A percentile compares a stretch with the other conserved stretches of the same genome.
Conservation (phyloP, 1,140 invertebrate species). For the Cepaea nemoralis region DNA sequence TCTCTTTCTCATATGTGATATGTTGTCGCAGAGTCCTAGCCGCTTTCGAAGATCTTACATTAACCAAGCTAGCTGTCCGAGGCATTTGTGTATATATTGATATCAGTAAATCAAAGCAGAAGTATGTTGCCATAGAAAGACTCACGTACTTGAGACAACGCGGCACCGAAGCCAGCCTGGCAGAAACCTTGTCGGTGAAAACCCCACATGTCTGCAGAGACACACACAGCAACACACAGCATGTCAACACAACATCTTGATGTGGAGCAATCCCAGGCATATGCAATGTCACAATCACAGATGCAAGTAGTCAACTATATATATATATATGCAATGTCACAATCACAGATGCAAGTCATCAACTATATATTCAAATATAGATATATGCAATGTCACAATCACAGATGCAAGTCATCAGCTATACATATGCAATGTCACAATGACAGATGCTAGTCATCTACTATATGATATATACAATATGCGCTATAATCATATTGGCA, state of each 20-base stretch:
- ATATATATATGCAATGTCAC: neutral
- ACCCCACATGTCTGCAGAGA: conserved; percentile 72
- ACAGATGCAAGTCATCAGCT: neutral
- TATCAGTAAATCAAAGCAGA: too few species aligned
- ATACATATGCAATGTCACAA: neutral
- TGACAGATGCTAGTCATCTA: neutral
- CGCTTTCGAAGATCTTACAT: too few species aligned
- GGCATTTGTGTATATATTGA: too few species aligned
- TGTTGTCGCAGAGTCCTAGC: too few species aligned
- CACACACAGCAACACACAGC: neutral
- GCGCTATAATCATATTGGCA: too few species aligned
- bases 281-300: neutral
- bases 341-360: neutral
- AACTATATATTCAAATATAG: neutral
- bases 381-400: neutral
- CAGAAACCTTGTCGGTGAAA: conserved; percentile 93
- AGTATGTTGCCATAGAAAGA: neutral
- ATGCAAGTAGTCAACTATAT: neutral
- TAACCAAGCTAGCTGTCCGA: too few species aligned
- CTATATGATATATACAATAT: neutral
- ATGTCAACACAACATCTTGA: neutral
- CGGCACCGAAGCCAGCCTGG: conserved; percentile 91
- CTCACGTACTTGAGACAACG: conserved; percentile 84
- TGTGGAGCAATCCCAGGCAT: neutral
- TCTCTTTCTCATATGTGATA: too few species aligned